Evolutionary conservation across 1,140 invertebrate species (phyloP).

Genomic region (Gryon sp.): DNA sequence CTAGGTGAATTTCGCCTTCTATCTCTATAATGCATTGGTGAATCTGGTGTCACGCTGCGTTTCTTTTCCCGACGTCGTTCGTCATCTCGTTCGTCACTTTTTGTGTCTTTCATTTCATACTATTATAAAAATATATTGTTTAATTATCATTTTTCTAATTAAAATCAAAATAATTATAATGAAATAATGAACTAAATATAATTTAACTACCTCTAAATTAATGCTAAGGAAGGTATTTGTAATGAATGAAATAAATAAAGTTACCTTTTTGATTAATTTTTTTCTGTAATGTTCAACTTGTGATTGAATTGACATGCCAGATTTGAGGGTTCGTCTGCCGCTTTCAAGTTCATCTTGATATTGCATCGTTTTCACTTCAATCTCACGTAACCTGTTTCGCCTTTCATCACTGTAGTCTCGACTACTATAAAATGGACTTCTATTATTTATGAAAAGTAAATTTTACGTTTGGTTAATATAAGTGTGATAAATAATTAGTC

Average conservation of each 20-base stretch:
- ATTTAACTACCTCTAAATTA: too few relatives aligned
- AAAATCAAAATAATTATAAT: too few relatives aligned
- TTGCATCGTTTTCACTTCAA: constrained; percentile 96
- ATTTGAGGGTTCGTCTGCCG: constrained; percentile 87
- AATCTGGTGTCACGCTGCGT: constrained; percentile 75
- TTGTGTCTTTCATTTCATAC: constrained; percentile 76
- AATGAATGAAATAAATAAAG: constrained; percentile 7
- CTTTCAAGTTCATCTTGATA: constrained; percentile 98
- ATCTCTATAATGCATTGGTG: constrained; percentile 74
- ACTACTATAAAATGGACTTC: constrained; percentile 59
- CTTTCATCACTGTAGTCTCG: constrained; percentile 86
- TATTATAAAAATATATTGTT: constrained; percentile 43
- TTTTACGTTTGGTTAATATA: background rate
- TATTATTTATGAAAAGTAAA: constrained; percentile 41
- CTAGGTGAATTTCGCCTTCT: constrained; percentile 71
- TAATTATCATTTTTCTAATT: too few relatives aligned
- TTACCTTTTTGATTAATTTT: constrained; percentile 91
- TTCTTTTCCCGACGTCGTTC: constrained; percentile 75
- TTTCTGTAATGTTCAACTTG: constrained; percentile 95
- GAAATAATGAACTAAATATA: constrained; percentile 7
- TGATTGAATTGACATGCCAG: constrained; percentile 87
- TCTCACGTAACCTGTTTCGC: constrained; percentile 91
- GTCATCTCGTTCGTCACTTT: constrained; percentile 75
- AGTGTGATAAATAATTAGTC: background rate
- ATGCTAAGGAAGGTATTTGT: too few relatives aligned